These are phyloP conservation scores for Auanema freiburgensis DNA, from an alignment of 2,888 invertebrate genomes.

Conservation along the genomic window DNA sequence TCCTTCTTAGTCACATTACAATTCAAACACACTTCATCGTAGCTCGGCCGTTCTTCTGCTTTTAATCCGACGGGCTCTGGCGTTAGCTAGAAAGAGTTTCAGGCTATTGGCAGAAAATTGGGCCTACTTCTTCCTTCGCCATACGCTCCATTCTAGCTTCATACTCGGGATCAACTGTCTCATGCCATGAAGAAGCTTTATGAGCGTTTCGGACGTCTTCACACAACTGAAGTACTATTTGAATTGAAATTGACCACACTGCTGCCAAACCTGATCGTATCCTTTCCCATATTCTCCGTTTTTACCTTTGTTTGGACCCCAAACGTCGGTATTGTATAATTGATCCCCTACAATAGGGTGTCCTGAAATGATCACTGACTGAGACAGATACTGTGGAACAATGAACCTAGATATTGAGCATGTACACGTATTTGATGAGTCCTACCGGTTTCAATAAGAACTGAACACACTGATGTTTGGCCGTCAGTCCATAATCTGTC, in stretches of 20 bases:
- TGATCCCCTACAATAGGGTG: conserved; percentile 97
- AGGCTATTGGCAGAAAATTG: neutral
- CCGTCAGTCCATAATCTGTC: conserved; percentile 43
- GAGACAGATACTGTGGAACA: neutral
- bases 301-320: conserved; percentile 89
- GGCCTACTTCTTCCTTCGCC: conserved; percentile 31
- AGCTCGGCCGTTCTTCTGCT: conserved; percentile 41
- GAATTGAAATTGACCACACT: neutral
- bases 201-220: conserved; percentile 47
- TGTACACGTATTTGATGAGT: conserved; percentile 99
- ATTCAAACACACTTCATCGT: conserved; percentile 57
- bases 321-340: conserved; percentile 88
- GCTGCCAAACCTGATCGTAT: conserved; percentile 39
- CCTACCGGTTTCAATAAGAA: conserved; percentile 90
- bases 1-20: conserved; percentile 54
- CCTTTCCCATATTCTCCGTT: conserved; percentile 75
- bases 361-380: conserved; percentile 70
- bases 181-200: conserved; percentile 48
- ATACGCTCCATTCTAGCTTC: conserved; percentile 42
- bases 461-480: conserved; percentile 82
- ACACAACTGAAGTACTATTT: conserved; percentile 31
- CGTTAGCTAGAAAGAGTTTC: conserved; percentile 13
- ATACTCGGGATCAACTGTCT: conserved; percentile 50
- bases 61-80: conserved; percentile 31
- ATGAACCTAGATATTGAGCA: conserved; percentile 86